Evolutionary conservation across 2,888 invertebrate genomes (phyloP).

Genomic region (Stictocephala bisonia): DNA sequence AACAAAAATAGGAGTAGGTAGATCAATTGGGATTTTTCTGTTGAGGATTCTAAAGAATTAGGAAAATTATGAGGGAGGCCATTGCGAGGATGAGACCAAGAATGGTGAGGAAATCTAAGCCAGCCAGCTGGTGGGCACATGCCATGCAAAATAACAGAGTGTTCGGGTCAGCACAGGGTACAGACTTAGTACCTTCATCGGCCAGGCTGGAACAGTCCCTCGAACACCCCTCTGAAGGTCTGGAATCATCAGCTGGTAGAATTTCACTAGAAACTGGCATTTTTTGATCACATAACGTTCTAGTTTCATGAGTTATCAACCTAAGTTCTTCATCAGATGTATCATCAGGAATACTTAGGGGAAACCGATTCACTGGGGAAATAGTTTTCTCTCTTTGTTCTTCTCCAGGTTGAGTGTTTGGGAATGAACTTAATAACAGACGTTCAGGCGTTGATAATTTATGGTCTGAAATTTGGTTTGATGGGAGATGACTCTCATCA

Average conservation of each 20-base stretch:
- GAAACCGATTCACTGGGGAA: background rate
- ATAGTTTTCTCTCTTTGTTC: background rate
- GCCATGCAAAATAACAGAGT: constrained; percentile 77
- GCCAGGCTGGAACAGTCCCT: constrained; percentile 38
- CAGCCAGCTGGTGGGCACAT: constrained; percentile 76
- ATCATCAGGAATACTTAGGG: background rate
- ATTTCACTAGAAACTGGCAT: background rate
- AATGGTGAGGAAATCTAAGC: constrained; percentile 79
- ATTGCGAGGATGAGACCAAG: constrained; percentile 81
- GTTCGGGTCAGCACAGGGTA: constrained; percentile 58
- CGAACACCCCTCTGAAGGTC: background rate
- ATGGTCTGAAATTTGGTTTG: no score
- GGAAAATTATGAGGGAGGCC: constrained; percentile 76
- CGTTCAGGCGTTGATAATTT: no score
- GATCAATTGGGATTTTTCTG: no score
- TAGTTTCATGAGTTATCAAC: background rate
- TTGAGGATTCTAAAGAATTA: constrained; percentile 67
- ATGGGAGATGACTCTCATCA: background rate
- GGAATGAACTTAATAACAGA: no score
- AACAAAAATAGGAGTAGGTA: no score
- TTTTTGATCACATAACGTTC: background rate
- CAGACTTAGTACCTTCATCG: constrained; percentile 44
- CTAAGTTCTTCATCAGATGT: background rate
- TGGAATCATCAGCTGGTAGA: no score
- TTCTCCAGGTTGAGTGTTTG: no score